These are phyloP conservation scores for Drosophila gaucha DNA, from an alignment of 2,888 invertebrate species.

Conservation along the genomic window DNA sequence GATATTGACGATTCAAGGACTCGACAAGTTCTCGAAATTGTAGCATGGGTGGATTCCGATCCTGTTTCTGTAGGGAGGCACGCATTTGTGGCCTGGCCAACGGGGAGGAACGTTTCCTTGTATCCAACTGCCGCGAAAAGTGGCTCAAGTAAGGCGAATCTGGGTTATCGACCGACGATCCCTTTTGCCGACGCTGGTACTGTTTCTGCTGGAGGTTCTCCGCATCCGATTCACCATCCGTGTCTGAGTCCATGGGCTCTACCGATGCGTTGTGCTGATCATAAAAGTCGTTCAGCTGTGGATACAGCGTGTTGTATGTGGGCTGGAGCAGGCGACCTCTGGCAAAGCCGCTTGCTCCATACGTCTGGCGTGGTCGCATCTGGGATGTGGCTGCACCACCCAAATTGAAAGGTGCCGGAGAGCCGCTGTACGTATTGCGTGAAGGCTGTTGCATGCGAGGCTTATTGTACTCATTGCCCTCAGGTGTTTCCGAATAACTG, in stretches of 20 bases:
- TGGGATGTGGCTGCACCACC: neutral
- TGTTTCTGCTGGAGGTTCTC: slow-evolving; percentile 20
- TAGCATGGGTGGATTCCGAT: slow-evolving; percentile 29
- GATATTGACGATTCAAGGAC: slow-evolving; percentile 78
- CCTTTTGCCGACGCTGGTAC: slow-evolving; percentile 9
- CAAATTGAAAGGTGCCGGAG: slow-evolving; percentile 45
- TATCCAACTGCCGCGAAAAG: slow-evolving; percentile 35
- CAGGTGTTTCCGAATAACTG: slow-evolving; percentile 48
- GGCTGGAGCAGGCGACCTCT: slow-evolving; percentile 59
- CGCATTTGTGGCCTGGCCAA: slow-evolving; percentile 41
- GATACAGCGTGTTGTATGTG: slow-evolving; percentile 61
- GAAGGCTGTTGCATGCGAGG: neutral
- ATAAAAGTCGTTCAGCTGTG: slow-evolving; percentile 64
- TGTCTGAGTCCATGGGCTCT: slow-evolving; percentile 45
- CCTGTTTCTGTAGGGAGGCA: neutral
- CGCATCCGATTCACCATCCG: slow-evolving; percentile 61
- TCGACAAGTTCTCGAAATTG: slow-evolving; percentile 66
- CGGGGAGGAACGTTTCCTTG: slow-evolving; percentile 44
- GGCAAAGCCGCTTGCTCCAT: slow-evolving; percentile 36
- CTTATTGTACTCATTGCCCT: slow-evolving; percentile 16
- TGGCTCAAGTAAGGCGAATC: slow-evolving; percentile 54
- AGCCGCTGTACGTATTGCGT: slow-evolving; percentile 54
- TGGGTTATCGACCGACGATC: neutral
- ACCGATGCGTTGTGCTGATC: slow-evolving; percentile 21
- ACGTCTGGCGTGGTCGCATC: slow-evolving; percentile 31